Conservation (phyloP, 2,113 vertebrate genomes). For the Diadophis punctatus region DNA sequence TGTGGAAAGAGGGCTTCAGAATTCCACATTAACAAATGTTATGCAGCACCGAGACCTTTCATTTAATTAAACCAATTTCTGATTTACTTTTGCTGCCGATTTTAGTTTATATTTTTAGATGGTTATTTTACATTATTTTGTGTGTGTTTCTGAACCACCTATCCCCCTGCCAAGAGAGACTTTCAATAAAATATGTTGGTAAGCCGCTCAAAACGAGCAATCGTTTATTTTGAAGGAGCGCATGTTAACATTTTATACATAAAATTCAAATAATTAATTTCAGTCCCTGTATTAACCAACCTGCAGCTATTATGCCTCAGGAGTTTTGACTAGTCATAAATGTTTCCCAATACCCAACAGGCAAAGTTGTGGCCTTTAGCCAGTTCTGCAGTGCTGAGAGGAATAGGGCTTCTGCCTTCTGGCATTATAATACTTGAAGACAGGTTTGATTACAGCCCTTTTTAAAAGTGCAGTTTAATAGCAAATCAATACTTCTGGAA, state of each 20-base stretch:
- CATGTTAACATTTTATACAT: not conserved
- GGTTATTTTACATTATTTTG: not conserved
- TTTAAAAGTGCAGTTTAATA: not conserved
- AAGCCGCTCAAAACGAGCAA: not conserved
- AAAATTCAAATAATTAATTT: not conserved
- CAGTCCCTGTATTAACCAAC: not conserved
- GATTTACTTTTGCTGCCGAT: not conserved
- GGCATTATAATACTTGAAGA: not conserved
- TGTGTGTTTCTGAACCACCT: not conserved
- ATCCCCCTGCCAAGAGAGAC: not conserved
- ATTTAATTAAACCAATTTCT: not conserved
- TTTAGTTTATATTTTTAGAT: not conserved
- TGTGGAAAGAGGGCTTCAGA: not conserved
- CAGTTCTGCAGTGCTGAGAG: not conserved
- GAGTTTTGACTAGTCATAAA: not conserved
- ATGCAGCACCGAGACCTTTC: not conserved
- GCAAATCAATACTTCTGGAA: slow-evolving; percentile 10
- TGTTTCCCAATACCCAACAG: not conserved
- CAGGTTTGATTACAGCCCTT: not conserved
- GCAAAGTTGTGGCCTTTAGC: not conserved
- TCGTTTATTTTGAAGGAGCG: not conserved
- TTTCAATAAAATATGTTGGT: not conserved
- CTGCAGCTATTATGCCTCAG: not conserved
- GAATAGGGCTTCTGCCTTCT: not conserved
- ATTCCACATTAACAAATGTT: not conserved